These are phyloP conservation scores for Trypoxylon attenuatum DNA, from an alignment of 2,888 invertebrate genomes.

Conservation along the genomic window DNA sequence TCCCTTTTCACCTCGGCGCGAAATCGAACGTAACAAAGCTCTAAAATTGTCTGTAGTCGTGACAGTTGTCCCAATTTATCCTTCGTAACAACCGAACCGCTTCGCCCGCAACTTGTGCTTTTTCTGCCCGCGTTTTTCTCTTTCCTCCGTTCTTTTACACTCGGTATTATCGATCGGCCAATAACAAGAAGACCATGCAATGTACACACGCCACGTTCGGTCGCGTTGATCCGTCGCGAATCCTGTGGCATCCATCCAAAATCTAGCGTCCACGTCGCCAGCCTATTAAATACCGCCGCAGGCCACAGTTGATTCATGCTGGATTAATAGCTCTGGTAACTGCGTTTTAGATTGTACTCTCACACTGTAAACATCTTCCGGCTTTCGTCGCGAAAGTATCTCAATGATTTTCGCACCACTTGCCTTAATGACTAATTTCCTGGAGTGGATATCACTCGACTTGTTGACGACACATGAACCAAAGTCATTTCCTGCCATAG, in stretches of 20 bases:
- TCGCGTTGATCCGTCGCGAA: no score
- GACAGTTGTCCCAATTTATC: conserved; percentile 36
- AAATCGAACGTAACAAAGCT: conserved; percentile 22
- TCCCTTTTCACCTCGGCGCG: conserved; percentile 12
- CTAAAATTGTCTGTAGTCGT: conserved; percentile 23
- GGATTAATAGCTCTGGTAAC: conserved; percentile 41
- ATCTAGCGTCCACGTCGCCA: conserved; percentile 51
- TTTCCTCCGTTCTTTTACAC: conserved; percentile 2
- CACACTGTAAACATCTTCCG: conserved; percentile 43
- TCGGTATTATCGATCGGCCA: conserved; percentile 29
- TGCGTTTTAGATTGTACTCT: conserved; percentile 25
- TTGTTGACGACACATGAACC: no score
- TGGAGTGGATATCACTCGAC: conserved; percentile 20
- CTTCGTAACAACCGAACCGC: conserved; percentile 7
- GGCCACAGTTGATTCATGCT: conserved; percentile 49
- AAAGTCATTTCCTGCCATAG: no score
- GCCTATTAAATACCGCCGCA: conserved; percentile 60
- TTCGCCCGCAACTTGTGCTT: conserved; percentile 13
- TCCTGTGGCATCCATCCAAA: conserved; percentile 51
- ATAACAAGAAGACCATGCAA: not conserved
- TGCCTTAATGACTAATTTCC: conserved; percentile 58
- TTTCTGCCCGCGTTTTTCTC: not conserved
- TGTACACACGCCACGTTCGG: conserved; percentile 9
- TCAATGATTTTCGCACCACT: conserved; percentile 59
- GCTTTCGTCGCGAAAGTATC: conserved; percentile 39